phyloP scores from a whole-genome alignment of 2,113 vertebrate genomes.

The Lota lota region DNA sequence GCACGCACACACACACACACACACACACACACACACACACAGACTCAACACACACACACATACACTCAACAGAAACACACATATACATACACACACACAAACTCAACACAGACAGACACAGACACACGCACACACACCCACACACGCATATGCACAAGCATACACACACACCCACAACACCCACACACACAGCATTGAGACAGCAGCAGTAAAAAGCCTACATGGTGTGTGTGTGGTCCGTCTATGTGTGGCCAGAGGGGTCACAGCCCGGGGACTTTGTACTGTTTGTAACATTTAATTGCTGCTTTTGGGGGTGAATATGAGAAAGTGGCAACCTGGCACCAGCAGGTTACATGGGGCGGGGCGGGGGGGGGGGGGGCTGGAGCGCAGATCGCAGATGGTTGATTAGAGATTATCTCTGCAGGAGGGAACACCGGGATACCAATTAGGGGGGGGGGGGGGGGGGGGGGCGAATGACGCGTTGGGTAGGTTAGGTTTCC shows the following conservation, averaged over 20 bases:
- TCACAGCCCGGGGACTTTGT: conserved; percentile 16
- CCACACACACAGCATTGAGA: too few species aligned
- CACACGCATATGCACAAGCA: neutral
- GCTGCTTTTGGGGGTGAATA: conserved; percentile 15
- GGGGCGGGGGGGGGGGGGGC: conserved; percentile 42
- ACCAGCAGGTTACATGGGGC: conserved; percentile 30
- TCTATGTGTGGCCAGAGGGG: neutral
- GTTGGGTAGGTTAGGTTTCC: conserved; percentile 26
- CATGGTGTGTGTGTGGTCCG: too few species aligned
- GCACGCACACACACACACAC: neutral
- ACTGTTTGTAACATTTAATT: conserved; percentile 6
- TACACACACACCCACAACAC: conserved; percentile 7
- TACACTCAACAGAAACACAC: conserved; percentile 8
- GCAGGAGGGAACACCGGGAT: conserved; percentile 71
- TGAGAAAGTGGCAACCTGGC: conserved; percentile 34
- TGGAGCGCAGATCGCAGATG: conserved; percentile 83
- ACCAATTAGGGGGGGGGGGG: conserved; percentile 65
- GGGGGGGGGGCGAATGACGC: conserved; percentile 31
- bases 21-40: conserved; percentile 2
- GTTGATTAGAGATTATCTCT: conserved; percentile 83
- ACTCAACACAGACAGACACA: neutral
- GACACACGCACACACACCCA: conserved; percentile 4
- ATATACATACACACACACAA: conserved; percentile 1
- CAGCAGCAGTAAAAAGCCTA: too few species aligned
- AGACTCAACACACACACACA: neutral